A percentile compares a stretch with the other conserved stretches of the same genome.
Evolutionary conservation across 2,888 invertebrate genomes (phyloP).

Genomic region (Neria commutata): DNA sequence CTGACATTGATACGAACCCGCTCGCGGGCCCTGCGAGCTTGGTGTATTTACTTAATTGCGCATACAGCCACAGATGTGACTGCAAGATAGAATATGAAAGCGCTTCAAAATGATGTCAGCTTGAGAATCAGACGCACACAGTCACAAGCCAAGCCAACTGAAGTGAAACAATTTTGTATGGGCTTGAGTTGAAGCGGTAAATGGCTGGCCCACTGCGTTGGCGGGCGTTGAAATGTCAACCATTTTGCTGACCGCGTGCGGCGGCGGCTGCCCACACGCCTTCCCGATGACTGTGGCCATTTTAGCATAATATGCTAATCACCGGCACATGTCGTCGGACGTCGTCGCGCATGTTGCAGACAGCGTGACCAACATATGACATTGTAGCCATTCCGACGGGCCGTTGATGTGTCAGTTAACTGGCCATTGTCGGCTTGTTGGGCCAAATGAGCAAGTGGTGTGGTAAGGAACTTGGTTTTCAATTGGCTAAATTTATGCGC

Average conservation of each 20-base stretch:
- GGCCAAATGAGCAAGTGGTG: background rate
- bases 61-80: background rate
- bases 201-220: no score
- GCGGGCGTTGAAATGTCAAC: slow-evolving; percentile 1
- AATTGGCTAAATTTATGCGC: background rate
- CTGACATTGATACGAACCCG: background rate
- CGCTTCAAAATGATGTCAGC: background rate
- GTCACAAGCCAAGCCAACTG: background rate
- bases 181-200: no score
- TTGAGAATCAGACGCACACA: background rate
- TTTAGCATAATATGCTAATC: slow-evolving; percentile 53
- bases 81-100: background rate
- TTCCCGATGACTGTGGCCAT: slow-evolving; percentile 31
- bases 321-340: slow-evolving; percentile 40
- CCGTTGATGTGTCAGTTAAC: slow-evolving; percentile 29
- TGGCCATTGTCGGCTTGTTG: slow-evolving; percentile 30
- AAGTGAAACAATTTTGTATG: no score
- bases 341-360: slow-evolving; percentile 22
- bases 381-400: background rate
- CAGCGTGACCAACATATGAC: slow-evolving; percentile 8
- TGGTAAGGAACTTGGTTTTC: background rate
- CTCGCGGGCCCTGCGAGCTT: background rate
- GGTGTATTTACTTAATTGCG: background rate
- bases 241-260: background rate
- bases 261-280: background rate